Percentiles rank a stretch among this genome's conserved stretches.
Evolutionary conservation across 2,888 invertebrate genomes (phyloP).

Genomic region (Drosophila percnosoma): DNA sequence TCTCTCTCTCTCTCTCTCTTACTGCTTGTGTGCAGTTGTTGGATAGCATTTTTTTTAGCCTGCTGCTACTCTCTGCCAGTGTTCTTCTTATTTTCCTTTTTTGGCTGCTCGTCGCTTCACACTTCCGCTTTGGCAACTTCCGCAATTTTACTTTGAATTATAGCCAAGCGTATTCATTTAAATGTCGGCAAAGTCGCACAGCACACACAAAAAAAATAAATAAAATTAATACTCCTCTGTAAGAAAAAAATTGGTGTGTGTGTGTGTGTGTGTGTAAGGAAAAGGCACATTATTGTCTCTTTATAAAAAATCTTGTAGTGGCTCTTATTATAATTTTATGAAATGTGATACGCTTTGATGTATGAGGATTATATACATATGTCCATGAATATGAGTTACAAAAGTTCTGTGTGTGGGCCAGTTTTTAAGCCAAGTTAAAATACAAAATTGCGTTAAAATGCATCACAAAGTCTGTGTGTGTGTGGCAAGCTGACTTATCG

Average conservation of each 20-base stretch:
- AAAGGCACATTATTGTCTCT: conserved; percentile 34
- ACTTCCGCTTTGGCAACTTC: conserved; percentile 80
- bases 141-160: conserved; percentile 80
- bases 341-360: conserved; percentile 3
- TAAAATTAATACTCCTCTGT: conserved; percentile 61
- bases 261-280: conserved; percentile 11
- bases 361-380: neutral
- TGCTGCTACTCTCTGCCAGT: conserved; percentile 42
- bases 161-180: conserved; percentile 80
- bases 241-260: conserved; percentile 32
- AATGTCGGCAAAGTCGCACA: conserved; percentile 74
- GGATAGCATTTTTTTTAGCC: conserved; percentile 20
- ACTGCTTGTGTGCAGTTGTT: conserved; percentile 20
- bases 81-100: conserved; percentile 20
- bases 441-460: neutral
- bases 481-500: neutral
- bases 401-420: neutral
- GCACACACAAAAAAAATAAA: conserved; percentile 22
- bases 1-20: neutral
- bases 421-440: neutral
- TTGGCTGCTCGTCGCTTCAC: conserved; percentile 70
- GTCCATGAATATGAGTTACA: neutral
- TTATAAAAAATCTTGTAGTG: conserved; percentile 4
- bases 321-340: conserved; percentile 3
- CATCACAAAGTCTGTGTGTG: neutral